These are phyloP conservation scores for Lacerta agilis DNA, from an alignment of 2,797 vertebrate species.

Conservation along the genomic window DNA sequence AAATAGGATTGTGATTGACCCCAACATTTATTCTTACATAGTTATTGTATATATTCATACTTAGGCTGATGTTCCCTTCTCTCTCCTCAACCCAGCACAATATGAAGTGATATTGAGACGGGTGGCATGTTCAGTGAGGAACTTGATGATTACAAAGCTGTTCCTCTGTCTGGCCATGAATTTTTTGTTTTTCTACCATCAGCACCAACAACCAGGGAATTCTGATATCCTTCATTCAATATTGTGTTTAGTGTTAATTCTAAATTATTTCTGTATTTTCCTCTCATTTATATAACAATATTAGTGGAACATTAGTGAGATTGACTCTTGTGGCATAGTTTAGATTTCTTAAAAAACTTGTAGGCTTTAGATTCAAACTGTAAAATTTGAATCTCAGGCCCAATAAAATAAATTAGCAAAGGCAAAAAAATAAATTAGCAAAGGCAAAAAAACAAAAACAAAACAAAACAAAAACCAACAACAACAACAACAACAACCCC, in stretches of 20 bases:
- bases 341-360: neutral
- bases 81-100: neutral
- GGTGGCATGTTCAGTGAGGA: neutral
- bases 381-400: neutral
- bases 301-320: neutral
- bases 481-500: no score
- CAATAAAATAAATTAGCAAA: neutral
- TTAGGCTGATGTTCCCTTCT: neutral
- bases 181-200: neutral
- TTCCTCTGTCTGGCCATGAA: neutral
- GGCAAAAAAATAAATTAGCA: no score
- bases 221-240: neutral
- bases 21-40: neutral
- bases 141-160: neutral
- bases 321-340: neutral
- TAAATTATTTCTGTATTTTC: neutral
- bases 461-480: neutral
- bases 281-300: neutral
- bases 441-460: no score
- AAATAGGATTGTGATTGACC: neutral
- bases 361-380: neutral
- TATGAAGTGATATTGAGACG: neutral
- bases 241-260: neutral
- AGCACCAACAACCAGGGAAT: neutral
- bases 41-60: neutral